Conservation (phyloP, 2,888 invertebrate species). For the Cryptocephalus moraei region DNA sequence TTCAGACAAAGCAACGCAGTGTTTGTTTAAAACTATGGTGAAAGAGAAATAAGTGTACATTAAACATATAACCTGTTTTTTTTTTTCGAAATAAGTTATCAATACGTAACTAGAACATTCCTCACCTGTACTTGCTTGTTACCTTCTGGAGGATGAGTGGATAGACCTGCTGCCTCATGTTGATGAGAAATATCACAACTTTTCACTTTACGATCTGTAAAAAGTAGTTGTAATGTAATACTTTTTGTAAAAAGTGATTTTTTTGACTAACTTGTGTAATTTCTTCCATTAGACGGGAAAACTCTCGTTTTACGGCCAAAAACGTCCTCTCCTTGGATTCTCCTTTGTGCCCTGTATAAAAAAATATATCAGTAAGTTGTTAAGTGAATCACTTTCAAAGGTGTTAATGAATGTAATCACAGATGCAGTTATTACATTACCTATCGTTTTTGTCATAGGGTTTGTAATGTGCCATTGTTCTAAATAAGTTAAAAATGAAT, state of each 20-base stretch:
- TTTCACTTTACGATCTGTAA: slow-evolving; percentile 16
- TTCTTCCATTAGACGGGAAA: slow-evolving; percentile 21
- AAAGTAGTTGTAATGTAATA: not conserved
- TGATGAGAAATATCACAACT: slow-evolving; percentile 1
- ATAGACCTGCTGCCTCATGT: not conserved
- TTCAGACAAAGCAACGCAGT: no score
- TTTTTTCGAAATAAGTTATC: no score
- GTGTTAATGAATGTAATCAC: not conserved
- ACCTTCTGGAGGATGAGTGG: not conserved
- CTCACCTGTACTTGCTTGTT: no score
- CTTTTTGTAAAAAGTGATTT: not conserved
- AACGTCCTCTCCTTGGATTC: slow-evolving; percentile 77
- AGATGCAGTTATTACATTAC: slow-evolving; percentile 14
- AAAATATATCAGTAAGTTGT: slow-evolving; percentile 5
- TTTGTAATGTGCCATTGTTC: slow-evolving; percentile 26
- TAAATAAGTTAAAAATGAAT: not conserved
- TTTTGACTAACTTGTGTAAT: slow-evolving; percentile 19
- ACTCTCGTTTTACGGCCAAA: slow-evolving; percentile 64
- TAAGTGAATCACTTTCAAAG: slow-evolving; percentile 1
- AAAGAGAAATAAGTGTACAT: no score
- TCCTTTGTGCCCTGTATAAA: slow-evolving; percentile 60
- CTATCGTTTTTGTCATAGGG: slow-evolving; percentile 27
- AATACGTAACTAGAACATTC: no score
- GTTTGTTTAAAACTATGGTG: no score
- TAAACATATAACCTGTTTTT: no score